A percentile compares a stretch with the other conserved stretches of the same genome.
phyloP scores from a whole-genome alignment of 1,140 invertebrate genomes.

The Carcinoscorpius rotundicauda region DNA sequence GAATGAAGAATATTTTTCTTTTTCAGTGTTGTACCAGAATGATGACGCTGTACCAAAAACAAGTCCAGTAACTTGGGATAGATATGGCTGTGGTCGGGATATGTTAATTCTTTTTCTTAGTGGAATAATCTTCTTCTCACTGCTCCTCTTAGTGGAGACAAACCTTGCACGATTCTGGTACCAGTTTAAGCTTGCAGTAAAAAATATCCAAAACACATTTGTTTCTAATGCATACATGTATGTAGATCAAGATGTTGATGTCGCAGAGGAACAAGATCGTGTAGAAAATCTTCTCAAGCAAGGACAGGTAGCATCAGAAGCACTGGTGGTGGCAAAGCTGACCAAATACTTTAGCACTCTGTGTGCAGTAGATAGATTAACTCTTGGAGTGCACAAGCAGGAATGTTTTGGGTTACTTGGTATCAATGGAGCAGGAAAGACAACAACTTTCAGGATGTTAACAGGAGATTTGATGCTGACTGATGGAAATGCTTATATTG shows the following conservation, averaged over 20 bases:
- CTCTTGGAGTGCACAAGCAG: constrained; percentile 27
- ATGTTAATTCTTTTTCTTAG: constrained; percentile 12
- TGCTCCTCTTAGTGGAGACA: constrained; percentile 16
- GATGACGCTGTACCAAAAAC: too few relatives aligned
- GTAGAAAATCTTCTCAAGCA: background rate
- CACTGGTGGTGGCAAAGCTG: constrained; percentile 17
- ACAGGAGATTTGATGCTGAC: constrained; percentile 30
- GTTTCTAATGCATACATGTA: too few relatives aligned
- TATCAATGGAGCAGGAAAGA: constrained; percentile 34
- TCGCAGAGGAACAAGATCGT: background rate
- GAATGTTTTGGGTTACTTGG: constrained; percentile 42
- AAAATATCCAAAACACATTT: too few relatives aligned
- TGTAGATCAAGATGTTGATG: constrained; percentile 4
- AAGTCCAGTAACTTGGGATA: background rate
- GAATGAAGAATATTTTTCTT: too few relatives aligned
- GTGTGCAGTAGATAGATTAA: constrained; percentile 22
- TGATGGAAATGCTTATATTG: constrained; percentile 28
- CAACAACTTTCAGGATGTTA: constrained; percentile 32
- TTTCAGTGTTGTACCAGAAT: too few relatives aligned
- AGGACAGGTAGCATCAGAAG: constrained; percentile 8
- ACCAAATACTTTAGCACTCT: constrained; percentile 21
- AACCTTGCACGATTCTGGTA: background rate
- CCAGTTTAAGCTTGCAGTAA: background rate
- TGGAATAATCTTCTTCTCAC: constrained; percentile 15
- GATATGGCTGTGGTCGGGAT: constrained; percentile 5